Base-by-base conservation (phyloP, 2,797 vertebrate genomes). In the Pseudochromis fuscus region DNA sequence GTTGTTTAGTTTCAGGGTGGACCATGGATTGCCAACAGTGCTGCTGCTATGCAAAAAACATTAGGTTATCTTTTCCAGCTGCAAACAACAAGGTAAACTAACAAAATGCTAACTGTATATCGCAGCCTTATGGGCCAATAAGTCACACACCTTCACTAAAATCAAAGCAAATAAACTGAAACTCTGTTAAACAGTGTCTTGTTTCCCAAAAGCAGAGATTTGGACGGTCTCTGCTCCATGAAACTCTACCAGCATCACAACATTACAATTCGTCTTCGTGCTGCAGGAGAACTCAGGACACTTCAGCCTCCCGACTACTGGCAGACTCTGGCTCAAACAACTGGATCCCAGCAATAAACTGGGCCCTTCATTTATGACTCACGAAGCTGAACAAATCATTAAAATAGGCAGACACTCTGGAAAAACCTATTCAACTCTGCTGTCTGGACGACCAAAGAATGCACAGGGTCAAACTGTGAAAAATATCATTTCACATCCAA, bases 391-490 rank as follows among this genome's bases (percentile, higher is more conserved):
- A 62, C 50, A 56, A 68, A 82, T 73, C 72, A 72, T 55, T 72
- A 44, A 77, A 78, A 75, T 12, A 70, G 82, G 75, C 75, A 72
- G 63, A 67, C 46, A 15, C 48, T 13, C 55, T 42, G 75, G 79
- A 88, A 87, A 86, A 81, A 53, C 25, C 64, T 21, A 46, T 80
- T 77, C 49, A 49, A 27, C 67, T 71, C 58, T 33, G 56, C 69
- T 58, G 72, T 75, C 77, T 79, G 80, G 75, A 86, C 67, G 59
- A 66, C 72, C 37, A 70, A 30, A 38, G 28, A 62, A 46, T 46
- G 65, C 7, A 55, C 15, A n/a, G 52, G 72, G 81, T 83, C 76
- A 82, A 65, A 72, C 57, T 6, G 50, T 82, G 72, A 67, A 81
- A 77, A 25, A 25, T 45, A 65, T 59, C 7, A 7, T 31, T 80